Percentiles rank a stretch among this genome's conserved stretches.
These are phyloP conservation scores for Tetheella fluctuosa DNA, from an alignment of 2,888 invertebrate genomes.

Conservation along the genomic window DNA sequence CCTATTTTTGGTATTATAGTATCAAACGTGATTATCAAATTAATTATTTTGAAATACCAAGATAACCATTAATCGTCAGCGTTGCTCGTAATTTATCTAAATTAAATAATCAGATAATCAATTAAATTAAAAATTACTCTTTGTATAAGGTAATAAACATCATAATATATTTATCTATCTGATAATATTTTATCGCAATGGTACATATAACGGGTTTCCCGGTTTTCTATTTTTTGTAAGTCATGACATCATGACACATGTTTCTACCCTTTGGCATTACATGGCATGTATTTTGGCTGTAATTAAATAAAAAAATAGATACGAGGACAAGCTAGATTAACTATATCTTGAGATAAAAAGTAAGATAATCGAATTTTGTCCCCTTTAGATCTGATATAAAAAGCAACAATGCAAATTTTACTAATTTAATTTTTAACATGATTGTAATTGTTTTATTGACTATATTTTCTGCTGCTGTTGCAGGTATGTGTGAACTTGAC, in stretches of 20 bases:
- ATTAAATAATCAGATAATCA: neutral
- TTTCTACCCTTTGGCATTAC: no score
- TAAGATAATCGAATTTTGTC: neutral
- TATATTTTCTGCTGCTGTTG: constrained; percentile 23
- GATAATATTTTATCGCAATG: no score
- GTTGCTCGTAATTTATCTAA: neutral
- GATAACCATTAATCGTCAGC: neutral
- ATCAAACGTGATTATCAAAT: neutral
- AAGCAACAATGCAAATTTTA: neutral
- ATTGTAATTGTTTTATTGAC: constrained; percentile 24
- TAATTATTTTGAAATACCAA: no score
- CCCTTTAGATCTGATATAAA: neutral
- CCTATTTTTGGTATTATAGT: neutral
- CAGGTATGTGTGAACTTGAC: constrained; percentile 22
- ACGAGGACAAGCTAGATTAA: neutral
- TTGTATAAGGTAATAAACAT: neutral
- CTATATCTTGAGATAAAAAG: neutral
- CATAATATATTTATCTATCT: neutral
- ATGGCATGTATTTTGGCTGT: no score
- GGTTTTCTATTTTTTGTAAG: no score
- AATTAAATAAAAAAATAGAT: neutral
- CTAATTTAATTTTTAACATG: constrained; percentile 21
- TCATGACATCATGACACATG: no score
- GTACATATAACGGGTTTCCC: no score
- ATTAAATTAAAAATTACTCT: neutral